Percentiles rank a stretch among this genome's conserved stretches.
These are phyloP conservation scores for Contarinia nasturtii DNA, from an alignment of 1,140 invertebrate species.

Conservation along the genomic window DNA sequence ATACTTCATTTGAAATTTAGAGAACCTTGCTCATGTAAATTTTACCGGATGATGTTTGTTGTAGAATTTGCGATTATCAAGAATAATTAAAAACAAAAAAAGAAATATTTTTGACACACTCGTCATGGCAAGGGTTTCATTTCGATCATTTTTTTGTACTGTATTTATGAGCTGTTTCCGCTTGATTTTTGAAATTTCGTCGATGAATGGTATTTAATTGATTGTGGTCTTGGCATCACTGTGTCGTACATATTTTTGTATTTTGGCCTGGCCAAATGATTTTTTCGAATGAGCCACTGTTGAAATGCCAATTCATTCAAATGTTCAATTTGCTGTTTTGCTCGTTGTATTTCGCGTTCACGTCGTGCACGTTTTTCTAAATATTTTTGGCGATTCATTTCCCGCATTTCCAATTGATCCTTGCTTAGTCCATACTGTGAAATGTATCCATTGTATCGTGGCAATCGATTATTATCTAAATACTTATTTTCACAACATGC, in stretches of 20 bases:
- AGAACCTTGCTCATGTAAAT: too few relatives aligned
- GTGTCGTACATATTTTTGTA: constrained; percentile 22
- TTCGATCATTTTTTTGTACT: too few relatives aligned
- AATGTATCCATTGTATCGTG: constrained; percentile 19
- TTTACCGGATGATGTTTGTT: too few relatives aligned
- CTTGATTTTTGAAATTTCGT: too few relatives aligned
- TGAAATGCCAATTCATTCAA: constrained; percentile 22
- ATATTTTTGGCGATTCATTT: constrained; percentile 12
- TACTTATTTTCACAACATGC: constrained; percentile 21
- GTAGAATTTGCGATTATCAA: too few relatives aligned
- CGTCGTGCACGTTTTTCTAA: constrained; percentile 6
- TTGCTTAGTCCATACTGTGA: constrained; percentile 21
- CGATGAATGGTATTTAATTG: constrained; percentile 2
- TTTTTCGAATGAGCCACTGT: constrained; percentile 22
- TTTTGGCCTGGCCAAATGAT: constrained; percentile 21
- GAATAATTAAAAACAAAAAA: too few relatives aligned
- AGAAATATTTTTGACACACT: too few relatives aligned
- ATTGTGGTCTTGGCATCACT: constrained; percentile 4
- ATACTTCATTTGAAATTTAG: too few relatives aligned
- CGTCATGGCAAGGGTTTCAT: too few relatives aligned
- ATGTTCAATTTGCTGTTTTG: constrained; percentile 18
- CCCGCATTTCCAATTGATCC: constrained; percentile 16
- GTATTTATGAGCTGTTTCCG: too few relatives aligned
- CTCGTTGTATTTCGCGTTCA: constrained; percentile 4
- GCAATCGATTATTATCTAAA: constrained; percentile 15